A percentile compares a stretch with the other conserved stretches of the same genome.
These are phyloP conservation scores for Panzeria rudis DNA, from an alignment of 2,888 invertebrate genomes.

Conservation along the genomic window DNA sequence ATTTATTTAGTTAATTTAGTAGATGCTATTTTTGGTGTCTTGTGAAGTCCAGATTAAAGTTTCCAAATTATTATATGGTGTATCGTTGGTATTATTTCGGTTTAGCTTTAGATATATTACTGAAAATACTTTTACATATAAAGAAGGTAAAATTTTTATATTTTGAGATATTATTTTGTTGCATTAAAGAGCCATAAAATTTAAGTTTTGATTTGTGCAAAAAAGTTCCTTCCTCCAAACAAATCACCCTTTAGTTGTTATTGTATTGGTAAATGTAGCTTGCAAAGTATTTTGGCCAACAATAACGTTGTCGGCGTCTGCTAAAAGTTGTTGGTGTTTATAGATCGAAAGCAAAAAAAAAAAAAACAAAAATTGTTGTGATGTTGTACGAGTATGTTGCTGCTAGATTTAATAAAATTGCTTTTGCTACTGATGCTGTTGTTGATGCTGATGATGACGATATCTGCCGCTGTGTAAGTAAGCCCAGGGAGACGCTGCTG, in stretches of 20 bases:
- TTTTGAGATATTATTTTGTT: too few species aligned
- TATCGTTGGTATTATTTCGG: too few species aligned
- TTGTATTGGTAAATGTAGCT: background rate
- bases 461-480: conserved; percentile 63
- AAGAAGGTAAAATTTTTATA: too few species aligned
- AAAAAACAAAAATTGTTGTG: conserved; percentile 9
- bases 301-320: conserved; percentile 49
- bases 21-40: too few species aligned
- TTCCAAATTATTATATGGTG: too few species aligned
- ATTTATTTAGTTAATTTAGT: too few species aligned
- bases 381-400: conserved; percentile 47
- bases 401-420: conserved; percentile 34
- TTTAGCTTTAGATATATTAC: too few species aligned
- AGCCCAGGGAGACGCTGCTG: conserved; percentile 75
- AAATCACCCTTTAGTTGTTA: background rate
- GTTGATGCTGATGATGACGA: conserved; percentile 24
- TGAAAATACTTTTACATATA: too few species aligned
- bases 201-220: background rate
- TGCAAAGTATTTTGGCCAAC: conserved; percentile 54
- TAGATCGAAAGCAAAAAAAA: background rate
- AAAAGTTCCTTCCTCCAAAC: background rate
- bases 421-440: conserved; percentile 39
- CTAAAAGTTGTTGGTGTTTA: conserved; percentile 29
- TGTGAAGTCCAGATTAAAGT: too few species aligned
- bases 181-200: too few species aligned